These are phyloP conservation scores for Rana temporaria DNA, from an alignment of 2,113 vertebrate species.

Conservation along the genomic window DNA sequence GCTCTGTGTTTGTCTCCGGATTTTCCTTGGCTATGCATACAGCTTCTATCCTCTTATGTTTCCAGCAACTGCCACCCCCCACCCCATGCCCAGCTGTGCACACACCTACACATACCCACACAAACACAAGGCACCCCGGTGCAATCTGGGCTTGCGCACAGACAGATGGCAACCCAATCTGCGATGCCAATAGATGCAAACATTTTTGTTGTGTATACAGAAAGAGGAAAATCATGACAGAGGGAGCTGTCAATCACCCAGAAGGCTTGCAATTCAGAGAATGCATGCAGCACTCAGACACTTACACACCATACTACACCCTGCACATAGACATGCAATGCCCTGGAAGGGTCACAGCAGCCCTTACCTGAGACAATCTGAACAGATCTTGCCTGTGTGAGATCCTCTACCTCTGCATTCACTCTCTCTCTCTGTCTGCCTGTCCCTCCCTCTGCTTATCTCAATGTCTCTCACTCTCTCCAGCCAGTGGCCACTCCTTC, in stretches of 20 bases:
- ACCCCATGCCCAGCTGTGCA: background rate
- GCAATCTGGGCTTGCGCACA: background rate
- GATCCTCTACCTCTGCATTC: constrained; percentile 36
- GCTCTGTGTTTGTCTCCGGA: background rate
- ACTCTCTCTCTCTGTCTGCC: background rate
- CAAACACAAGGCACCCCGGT: background rate
- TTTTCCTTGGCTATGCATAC: no score
- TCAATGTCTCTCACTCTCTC: constrained; percentile 41
- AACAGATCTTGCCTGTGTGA: constrained; percentile 17
- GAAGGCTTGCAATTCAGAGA: background rate
- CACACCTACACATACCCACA: background rate
- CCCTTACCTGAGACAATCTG: constrained; percentile 43
- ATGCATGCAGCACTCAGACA: background rate
- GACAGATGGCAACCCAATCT: background rate
- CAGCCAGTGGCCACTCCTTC: constrained; percentile 35
- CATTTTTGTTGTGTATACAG: background rate
- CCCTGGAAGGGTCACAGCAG: background rate
- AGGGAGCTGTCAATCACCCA: background rate
- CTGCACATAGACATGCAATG: background rate
- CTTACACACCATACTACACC: background rate
- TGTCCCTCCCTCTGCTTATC: constrained; percentile 31
- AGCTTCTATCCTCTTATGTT: background rate
- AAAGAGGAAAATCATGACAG: background rate
- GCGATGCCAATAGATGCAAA: background rate
- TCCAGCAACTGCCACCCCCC: background rate